Percentiles rank a stretch among this genome's conserved stretches.
phyloP scores from a whole-genome alignment of 1,140 invertebrate species.

The Drosophila repletoides region DNA sequence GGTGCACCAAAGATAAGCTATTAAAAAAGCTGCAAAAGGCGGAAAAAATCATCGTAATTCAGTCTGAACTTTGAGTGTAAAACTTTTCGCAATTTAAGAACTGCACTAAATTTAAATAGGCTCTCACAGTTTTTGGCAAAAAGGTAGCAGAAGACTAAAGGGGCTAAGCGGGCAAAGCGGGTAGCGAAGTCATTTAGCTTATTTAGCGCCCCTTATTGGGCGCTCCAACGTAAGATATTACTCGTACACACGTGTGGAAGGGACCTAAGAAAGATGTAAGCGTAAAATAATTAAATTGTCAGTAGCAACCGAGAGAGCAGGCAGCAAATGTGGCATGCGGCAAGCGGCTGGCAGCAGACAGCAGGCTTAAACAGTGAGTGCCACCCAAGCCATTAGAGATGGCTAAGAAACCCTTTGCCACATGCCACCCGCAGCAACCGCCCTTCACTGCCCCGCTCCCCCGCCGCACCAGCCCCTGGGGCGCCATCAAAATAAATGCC shows the following conservation, averaged over 20 bases:
- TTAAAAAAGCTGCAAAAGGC: too few species aligned
- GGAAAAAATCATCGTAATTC: too few species aligned
- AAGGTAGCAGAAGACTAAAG: too few species aligned
- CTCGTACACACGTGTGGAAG: not conserved
- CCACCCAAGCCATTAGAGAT: constrained; percentile 56
- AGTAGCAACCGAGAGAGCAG: constrained; percentile 53
- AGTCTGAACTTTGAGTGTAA: too few species aligned
- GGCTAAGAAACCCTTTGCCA: constrained; percentile 60
- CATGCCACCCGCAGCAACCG: not conserved
- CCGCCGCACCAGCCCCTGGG: constrained; percentile 29
- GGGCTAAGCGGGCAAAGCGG: not conserved
- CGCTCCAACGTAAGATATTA: constrained; percentile 8
- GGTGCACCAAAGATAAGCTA: too few species aligned
- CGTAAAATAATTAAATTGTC: constrained; percentile 77
- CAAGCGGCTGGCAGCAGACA: not conserved
- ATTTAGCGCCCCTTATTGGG: constrained; percentile 17
- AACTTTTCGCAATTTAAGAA: too few species aligned
- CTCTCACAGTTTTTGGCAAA: too few species aligned
- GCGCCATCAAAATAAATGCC: constrained; percentile 79
- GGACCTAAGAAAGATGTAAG: constrained; percentile 39
- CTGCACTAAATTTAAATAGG: constrained; percentile 7
- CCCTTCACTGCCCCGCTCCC: not conserved
- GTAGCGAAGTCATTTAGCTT: constrained; percentile 21
- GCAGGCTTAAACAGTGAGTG: constrained; percentile 5
- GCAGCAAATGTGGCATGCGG: not conserved